Evolutionary conservation across 2,888 invertebrate species (phyloP), one percentile per base, ranked within the genome.

Genomic region (Bursaphelenchus okinawaensis): DNA sequence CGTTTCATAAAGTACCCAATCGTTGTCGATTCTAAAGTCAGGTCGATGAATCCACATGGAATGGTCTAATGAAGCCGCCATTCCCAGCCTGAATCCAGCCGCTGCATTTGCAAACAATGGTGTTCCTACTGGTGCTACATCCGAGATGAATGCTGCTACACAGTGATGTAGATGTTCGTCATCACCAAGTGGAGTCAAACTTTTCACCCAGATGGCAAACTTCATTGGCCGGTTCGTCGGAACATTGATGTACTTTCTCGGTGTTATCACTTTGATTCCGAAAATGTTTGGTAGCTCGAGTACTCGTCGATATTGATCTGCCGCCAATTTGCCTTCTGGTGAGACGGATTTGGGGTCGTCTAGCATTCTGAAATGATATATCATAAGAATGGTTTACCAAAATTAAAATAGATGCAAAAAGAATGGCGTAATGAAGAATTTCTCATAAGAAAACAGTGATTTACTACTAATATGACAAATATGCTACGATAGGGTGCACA

Each of bases 1-100:
- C 26, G 80, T 77, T 71, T 85, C 84, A 71, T 83, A 84, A 62
- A 85, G 76, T 80, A 85, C 79, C 84, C 85, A 85, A 60, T 85
- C 84, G 23, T 66, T 31, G 68, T 85, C 83, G 6, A 83, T 82
- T 28, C 81, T 73, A 72, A 84, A 84, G 28, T 75, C 60, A 52
- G 78, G 75, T 7, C 81, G 79, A 73, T 85, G 85, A 74, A 85
- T 84, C 84, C 84, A 85, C 68, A 85, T 80, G 28, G 83, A 80
- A 69, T 85, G 85, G 67, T 85, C 85, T 51, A 85, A 73, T 0
- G 84, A 84, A 4, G 83, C 75, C 60, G 83, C 80, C 75, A 83
- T 81, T 3, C 76, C 79, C 7, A 76, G 74, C 16, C 72, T 69
- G 65, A 78, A 77, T 1, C 78, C 73, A 0, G 70, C 66, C 27